Evolutionary conservation across 2,113 vertebrate species (phyloP).

Genomic region (Sardina pilchardus): DNA sequence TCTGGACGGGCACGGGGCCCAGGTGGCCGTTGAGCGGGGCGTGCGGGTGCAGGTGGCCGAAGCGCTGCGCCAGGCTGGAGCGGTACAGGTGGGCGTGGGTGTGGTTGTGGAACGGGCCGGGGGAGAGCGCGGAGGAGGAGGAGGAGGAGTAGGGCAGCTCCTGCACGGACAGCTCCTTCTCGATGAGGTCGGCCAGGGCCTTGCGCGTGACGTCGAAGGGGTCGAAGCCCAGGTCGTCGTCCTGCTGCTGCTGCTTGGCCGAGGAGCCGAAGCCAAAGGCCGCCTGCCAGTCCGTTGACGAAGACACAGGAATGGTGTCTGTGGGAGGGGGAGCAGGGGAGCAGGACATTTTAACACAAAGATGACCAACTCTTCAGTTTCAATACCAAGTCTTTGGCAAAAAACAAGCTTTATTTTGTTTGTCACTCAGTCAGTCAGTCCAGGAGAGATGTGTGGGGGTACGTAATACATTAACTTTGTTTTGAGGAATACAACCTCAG

Average conservation of each 20-base stretch:
- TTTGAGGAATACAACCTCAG: too few relatives aligned
- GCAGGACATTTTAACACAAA: background rate
- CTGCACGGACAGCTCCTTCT: slow-evolving; percentile 98
- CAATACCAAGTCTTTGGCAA: too few relatives aligned
- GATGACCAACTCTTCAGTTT: too few relatives aligned
- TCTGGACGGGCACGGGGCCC: slow-evolving; percentile 84
- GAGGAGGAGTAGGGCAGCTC: slow-evolving; percentile 71
- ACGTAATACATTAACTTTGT: too few relatives aligned
- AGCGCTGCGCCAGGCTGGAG: slow-evolving; percentile 84
- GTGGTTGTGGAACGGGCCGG: slow-evolving; percentile 46
- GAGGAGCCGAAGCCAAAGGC: slow-evolving; percentile 98
- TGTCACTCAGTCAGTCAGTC: too few relatives aligned
- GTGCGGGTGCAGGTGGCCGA: slow-evolving; percentile 93
- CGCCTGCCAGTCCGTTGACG: slow-evolving; percentile 99
- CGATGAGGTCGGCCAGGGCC: slow-evolving; percentile 98
- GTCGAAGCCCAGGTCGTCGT: slow-evolving; percentile 98
- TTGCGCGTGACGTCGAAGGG: slow-evolving; percentile 99
- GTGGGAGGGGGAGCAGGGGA: slow-evolving; percentile 36
- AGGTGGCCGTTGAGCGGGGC: slow-evolving; percentile 90
- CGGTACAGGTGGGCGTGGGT: slow-evolving; percentile 73
- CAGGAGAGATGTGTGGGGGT: too few relatives aligned
- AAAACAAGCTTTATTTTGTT: too few relatives aligned
- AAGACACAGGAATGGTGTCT: slow-evolving; percentile 99
- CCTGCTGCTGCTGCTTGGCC: slow-evolving; percentile 85
- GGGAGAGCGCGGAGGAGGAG: slow-evolving; percentile 56